These are phyloP conservation scores for Hydropsyche betteni DNA, from an alignment of 2,888 invertebrate genomes.

Conservation along the genomic window DNA sequence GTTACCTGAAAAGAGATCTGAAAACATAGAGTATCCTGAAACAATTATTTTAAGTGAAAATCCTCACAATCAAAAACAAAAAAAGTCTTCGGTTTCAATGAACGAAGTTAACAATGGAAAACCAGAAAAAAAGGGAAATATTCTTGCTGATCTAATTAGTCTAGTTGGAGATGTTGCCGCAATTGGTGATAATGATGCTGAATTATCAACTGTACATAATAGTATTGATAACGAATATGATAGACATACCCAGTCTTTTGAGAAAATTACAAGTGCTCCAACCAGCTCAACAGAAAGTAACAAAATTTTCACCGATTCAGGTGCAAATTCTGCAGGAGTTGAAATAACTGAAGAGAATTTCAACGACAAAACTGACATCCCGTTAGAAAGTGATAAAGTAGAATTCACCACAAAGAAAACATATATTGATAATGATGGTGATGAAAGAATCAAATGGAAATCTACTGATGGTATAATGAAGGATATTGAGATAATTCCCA, in stretches of 20 bases:
- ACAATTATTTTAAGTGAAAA: slow-evolving; percentile 18
- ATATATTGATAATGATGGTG: slow-evolving; percentile 62
- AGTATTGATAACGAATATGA: slow-evolving; percentile 45
- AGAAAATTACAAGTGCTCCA: slow-evolving; percentile 28
- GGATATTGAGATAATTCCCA: slow-evolving; percentile 50
- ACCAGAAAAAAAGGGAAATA: slow-evolving; percentile 55
- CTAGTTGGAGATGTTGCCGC: slow-evolving; percentile 64
- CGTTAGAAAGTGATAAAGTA: slow-evolving; percentile 52
- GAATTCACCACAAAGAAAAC: slow-evolving; percentile 62
- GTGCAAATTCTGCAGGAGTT: slow-evolving; percentile 21
- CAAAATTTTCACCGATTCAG: slow-evolving; percentile 28
- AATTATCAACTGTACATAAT: slow-evolving; percentile 50
- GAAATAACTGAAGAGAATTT: slow-evolving; percentile 50
- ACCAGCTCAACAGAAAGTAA: slow-evolving; percentile 30
- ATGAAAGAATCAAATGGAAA: slow-evolving; percentile 49
- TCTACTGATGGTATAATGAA: slow-evolving; percentile 47
- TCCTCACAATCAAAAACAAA: slow-evolving; percentile 41
- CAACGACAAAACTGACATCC: slow-evolving; percentile 55
- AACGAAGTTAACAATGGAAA: slow-evolving; percentile 41
- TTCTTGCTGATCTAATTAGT: slow-evolving; percentile 61
- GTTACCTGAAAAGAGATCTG: not conserved
- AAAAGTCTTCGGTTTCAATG: slow-evolving; percentile 42
- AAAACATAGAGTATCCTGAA: slow-evolving; percentile 23
- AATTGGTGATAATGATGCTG: slow-evolving; percentile 60
- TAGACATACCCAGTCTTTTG: slow-evolving; percentile 29